phyloP scores from a whole-genome alignment of 2,113 vertebrate species.

The Ascaphus truei region DNA sequence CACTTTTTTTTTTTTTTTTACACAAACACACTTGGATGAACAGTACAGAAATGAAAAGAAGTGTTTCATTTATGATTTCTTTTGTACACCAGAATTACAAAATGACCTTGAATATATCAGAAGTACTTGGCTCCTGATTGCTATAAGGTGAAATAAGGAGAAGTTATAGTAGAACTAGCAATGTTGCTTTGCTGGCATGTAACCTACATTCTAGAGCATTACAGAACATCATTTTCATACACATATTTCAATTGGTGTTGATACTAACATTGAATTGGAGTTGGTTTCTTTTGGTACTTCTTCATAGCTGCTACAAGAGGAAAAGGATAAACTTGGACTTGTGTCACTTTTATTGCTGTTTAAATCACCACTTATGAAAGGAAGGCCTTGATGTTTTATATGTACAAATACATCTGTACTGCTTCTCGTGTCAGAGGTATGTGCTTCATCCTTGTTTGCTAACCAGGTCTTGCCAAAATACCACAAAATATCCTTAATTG shows the following conservation, averaged over 20 bases:
- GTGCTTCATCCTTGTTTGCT: slow-evolving; percentile 62
- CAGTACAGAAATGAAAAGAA: not conserved
- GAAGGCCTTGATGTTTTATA: slow-evolving; percentile 74
- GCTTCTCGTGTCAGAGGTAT: slow-evolving; percentile 48
- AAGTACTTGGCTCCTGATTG: not conserved
- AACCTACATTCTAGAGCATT: no score
- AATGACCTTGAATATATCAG: no score
- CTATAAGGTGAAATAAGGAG: no score
- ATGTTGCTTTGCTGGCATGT: no score
- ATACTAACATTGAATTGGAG: slow-evolving; percentile 64
- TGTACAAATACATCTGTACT: slow-evolving; percentile 65
- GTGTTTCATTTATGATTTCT: no score
- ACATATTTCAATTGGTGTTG: slow-evolving; percentile 76
- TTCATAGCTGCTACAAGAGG: slow-evolving; percentile 74
- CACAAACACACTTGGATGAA: not conserved
- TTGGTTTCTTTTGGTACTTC: slow-evolving; percentile 62
- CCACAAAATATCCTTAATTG: slow-evolving; percentile 71
- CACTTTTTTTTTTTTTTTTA: no score
- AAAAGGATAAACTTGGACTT: slow-evolving; percentile 61
- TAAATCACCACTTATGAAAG: slow-evolving; percentile 50
- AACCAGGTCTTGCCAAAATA: slow-evolving; percentile 76
- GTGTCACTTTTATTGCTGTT: slow-evolving; percentile 52
- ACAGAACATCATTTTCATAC: no score
- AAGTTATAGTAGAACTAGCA: no score
- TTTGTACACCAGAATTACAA: no score